phyloP scores from a whole-genome alignment of 2,888 invertebrate species.

The Caenorhabditis sp. region DNA sequence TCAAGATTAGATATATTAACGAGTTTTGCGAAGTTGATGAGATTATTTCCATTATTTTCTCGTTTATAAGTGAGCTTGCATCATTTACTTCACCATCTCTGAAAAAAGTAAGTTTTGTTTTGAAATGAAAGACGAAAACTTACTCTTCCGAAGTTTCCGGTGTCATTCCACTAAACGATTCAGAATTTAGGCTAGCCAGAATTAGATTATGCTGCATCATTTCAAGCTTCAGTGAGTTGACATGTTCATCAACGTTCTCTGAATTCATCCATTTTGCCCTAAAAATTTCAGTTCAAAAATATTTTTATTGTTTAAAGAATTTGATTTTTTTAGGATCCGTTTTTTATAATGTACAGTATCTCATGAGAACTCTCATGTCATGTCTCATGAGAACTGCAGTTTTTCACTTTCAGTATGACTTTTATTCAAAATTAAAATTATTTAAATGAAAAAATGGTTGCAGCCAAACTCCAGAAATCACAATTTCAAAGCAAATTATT shows the following conservation, averaged over 20 bases:
- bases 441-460: no score
- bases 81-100: conserved; percentile 1
- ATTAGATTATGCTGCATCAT: neutral
- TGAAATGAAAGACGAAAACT: neutral
- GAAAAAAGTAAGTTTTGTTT: neutral
- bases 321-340: neutral
- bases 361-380: no score
- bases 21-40: conserved; percentile 40
- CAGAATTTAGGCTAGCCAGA: neutral
- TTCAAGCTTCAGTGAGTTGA: neutral
- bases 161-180: neutral
- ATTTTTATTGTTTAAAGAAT: neutral
- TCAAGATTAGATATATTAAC: conserved; percentile 43
- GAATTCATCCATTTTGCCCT: neutral
- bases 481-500: no score
- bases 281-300: no score
- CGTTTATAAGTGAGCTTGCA: conserved; percentile 23
- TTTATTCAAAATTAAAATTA: no score
- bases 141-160: neutral
- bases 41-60: conserved; percentile 36
- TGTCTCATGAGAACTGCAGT: no score
- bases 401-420: no score
- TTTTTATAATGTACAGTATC: no score
- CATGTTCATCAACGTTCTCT: neutral
- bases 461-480: no score